Evolutionary conservation across 1,140 invertebrate genomes (phyloP), one percentile per base, ranked within the genome.

Genomic region (Tetramorium simillimum): DNA sequence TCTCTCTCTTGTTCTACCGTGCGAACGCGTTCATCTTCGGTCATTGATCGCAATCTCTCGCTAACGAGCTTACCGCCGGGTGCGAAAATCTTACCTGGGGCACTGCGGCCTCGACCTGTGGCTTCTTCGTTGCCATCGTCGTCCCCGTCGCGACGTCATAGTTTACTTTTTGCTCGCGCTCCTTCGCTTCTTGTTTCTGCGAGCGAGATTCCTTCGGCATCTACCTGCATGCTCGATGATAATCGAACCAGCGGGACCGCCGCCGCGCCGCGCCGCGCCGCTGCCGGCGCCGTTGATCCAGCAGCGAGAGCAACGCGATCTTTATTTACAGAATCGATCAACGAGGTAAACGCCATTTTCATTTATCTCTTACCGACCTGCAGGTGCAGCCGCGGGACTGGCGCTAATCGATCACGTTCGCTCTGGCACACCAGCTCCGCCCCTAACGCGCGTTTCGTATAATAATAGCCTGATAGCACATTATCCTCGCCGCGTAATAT

Each of bases 21-120:
- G 92, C 92, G 86, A 93, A 93, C 90, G 94, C 94, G 93, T 94
- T 93, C 94, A 94, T 94, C 93, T 94, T 94, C 93, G 94, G 93
- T 94, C 93, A 94, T 94, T 93, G 94, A 94, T 94, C 93, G 94
- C 93, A 92, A 93, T 94, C 93, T 92, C 91, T 86, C 84, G 92
- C 92, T 94, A 94, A 94, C 94, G 94, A 94, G 92, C 93, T 92
- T 91, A 93, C 93, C 93, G 90, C 92, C 93, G 93, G 92, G 91
- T 92, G 92, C 92, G 93, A 94, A 94, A 93, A 94, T 93, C 92
- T 91, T 91, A 89, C 91, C 88, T 90, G 85, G 86, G 86, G 88
- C 91, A 89, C 76, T 67, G 67, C 46, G 80, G 82, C 49, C 70
- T 60, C 85, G 84, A 87, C 86, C 87, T 65, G 75, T 67, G 69